These are phyloP conservation scores for Scaptodrosophila lebanonensis DNA, from an alignment of 1,140 invertebrate genomes.

Conservation along the genomic window DNA sequence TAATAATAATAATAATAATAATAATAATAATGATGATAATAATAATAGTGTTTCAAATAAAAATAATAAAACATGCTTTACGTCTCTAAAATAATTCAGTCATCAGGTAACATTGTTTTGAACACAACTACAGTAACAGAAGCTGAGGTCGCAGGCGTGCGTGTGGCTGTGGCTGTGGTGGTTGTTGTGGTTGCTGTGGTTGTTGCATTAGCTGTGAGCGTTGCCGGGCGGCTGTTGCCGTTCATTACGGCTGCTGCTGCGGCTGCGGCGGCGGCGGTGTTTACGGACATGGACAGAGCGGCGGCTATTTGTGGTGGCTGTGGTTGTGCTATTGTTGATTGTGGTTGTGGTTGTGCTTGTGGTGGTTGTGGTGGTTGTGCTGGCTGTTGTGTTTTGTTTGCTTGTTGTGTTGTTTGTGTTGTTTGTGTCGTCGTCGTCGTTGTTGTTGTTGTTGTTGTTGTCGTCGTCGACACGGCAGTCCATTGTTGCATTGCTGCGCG, in stretches of 20 bases:
- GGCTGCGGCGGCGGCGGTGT: constrained; percentile 28
- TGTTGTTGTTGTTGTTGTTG: constrained; percentile 24
- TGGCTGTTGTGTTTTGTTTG: constrained; percentile 13
- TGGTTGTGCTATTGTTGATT: constrained; percentile 35
- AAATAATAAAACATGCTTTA: constrained; percentile 63
- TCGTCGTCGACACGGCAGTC: constrained; percentile 57
- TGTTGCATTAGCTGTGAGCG: background rate
- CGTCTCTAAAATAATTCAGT: constrained; percentile 77
- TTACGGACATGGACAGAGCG: no score
- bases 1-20: constrained; percentile 39
- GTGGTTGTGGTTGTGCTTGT: constrained; percentile 33
- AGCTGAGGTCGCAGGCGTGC: constrained; percentile 62
- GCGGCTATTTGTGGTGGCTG: constrained; percentile 23
- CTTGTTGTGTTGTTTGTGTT: constrained; percentile 20
- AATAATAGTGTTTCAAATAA: no score
- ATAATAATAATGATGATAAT: constrained; percentile 50
- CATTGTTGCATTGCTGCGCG: constrained; percentile 55
- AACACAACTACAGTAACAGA: constrained; percentile 78
- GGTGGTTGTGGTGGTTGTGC: constrained; percentile 7
- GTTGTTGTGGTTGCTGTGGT: background rate
- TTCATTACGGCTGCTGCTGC: background rate
- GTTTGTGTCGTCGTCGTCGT: constrained; percentile 34
- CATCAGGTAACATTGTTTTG: constrained; percentile 78
- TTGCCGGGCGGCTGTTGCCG: background rate
- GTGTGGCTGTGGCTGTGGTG: constrained; percentile 25